Conservation (phyloP, 2,797 vertebrate genomes). For the Pipistrellus pygmaeus region DNA sequence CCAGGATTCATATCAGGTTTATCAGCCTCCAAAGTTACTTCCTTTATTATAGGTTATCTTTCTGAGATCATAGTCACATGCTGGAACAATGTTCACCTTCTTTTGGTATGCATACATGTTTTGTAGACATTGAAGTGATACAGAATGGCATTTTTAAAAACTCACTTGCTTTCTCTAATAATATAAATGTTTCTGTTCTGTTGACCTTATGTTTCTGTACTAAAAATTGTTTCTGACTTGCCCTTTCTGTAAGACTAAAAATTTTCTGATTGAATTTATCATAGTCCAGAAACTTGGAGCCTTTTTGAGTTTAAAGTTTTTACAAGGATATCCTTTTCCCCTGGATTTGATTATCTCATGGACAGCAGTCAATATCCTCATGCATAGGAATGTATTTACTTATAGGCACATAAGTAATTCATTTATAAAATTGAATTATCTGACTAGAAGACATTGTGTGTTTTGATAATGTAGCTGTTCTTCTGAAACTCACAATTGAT, state of each 20-base stretch:
- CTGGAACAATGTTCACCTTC: not conserved
- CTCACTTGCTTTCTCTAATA: conserved; percentile 24
- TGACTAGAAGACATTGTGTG: conserved; percentile 87
- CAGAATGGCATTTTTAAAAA: conserved; percentile 8
- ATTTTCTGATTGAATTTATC: conserved; percentile 55
- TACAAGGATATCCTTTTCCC: conserved; percentile 44
- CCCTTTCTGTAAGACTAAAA: not conserved
- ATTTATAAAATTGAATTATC: conserved; percentile 91
- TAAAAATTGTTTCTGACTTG: conserved; percentile 45
- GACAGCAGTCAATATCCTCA: conserved; percentile 85
- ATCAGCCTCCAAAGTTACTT: not conserved
- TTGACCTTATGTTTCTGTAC: conserved; percentile 52
- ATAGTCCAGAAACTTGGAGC: conserved; percentile 54
- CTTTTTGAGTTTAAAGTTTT: conserved; percentile 60
- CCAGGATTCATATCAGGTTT: conserved; percentile 35
- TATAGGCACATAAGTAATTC: conserved; percentile 89
- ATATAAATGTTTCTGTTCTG: conserved; percentile 46
- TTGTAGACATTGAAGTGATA: conserved; percentile 16
- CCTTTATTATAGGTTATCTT: conserved; percentile 41
- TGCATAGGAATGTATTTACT: conserved; percentile 88
- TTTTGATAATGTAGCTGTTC: conserved; percentile 88
- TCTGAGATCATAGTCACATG: conserved; percentile 30
- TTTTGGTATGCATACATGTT: conserved; percentile 35
- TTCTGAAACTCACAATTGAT: conserved; percentile 87
- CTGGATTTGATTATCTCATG: conserved; percentile 86